These are phyloP conservation scores for Pleuronectes platessa DNA, from an alignment of 2,113 vertebrate species.

Conservation along the genomic window DNA sequence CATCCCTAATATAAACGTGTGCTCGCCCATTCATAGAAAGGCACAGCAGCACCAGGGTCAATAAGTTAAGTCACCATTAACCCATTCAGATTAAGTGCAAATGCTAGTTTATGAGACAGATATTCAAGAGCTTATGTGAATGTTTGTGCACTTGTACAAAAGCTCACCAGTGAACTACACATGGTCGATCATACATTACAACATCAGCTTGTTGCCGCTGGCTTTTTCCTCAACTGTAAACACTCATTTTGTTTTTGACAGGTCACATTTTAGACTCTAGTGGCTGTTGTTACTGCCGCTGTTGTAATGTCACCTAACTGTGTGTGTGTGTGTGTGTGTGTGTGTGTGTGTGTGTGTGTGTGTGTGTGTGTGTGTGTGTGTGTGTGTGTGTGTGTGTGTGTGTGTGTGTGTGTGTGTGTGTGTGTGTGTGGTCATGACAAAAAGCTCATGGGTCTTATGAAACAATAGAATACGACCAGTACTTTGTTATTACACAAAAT, in stretches of 20 bases:
- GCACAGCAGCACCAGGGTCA: not conserved
- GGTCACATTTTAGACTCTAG: slow-evolving; percentile 21
- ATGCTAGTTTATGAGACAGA: slow-evolving; percentile 14
- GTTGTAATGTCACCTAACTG: slow-evolving; percentile 27
- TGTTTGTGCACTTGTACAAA: not conserved
- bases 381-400: no score
- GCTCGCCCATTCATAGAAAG: slow-evolving; percentile 8
- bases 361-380: no score
- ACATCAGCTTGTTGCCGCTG: not conserved
- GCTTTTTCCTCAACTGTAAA: slow-evolving; percentile 16
- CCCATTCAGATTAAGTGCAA: slow-evolving; percentile 9
- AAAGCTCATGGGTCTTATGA: not conserved
- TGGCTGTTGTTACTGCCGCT: slow-evolving; percentile 3
- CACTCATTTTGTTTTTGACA: slow-evolving; percentile 15
- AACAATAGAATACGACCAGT: slow-evolving; percentile 1
- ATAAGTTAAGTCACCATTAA: slow-evolving; percentile 1
- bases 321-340: no score
- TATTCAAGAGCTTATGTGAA: slow-evolving; percentile 13
- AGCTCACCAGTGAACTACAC: not conserved
- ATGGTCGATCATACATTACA: not conserved
- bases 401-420: not conserved
- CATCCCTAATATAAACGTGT: not conserved
- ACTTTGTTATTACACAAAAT: not conserved
- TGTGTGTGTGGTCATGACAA: not conserved
- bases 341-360: no score